Conservation (phyloP, 2,888 invertebrate genomes). For the Arctia plantaginis region DNA sequence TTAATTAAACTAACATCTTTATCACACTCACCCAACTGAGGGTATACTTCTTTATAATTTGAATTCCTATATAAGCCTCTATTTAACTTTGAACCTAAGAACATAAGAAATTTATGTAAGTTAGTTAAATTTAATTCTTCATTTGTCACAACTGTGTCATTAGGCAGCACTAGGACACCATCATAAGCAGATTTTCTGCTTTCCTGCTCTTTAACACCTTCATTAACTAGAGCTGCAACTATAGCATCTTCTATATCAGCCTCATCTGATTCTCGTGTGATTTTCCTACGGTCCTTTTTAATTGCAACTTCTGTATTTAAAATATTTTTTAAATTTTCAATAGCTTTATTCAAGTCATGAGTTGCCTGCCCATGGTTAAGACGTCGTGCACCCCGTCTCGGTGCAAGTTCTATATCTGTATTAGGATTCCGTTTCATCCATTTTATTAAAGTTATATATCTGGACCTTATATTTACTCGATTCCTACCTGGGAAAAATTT, state of each 20-base stretch:
- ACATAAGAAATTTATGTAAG: conserved; percentile 64
- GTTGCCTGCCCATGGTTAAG: conserved; percentile 64
- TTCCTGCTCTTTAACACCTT: conserved; percentile 52
- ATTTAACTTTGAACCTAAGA: conserved; percentile 66
- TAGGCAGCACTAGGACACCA: conserved; percentile 18
- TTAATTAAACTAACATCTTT: conserved; percentile 49
- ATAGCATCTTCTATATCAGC: conserved; percentile 70
- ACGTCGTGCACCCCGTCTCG: conserved; percentile 70
- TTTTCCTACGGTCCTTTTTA: conserved; percentile 53
- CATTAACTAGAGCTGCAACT: conserved; percentile 62
- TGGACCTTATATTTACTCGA: conserved; percentile 87
- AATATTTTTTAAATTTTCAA: conserved; percentile 72
- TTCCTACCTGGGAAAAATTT: conserved; percentile 84
- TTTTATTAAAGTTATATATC: conserved; percentile 84
- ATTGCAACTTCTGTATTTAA: conserved; percentile 63
- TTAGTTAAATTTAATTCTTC: conserved; percentile 59
- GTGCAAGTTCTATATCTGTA: conserved; percentile 67
- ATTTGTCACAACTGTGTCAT: conserved; percentile 25
- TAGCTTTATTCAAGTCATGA: conserved; percentile 67
- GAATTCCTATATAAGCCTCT: conserved; percentile 57
- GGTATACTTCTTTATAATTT: conserved; percentile 51
- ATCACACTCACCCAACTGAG: conserved; percentile 51
- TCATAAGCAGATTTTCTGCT: conserved; percentile 24
- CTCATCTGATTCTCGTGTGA: conserved; percentile 61
- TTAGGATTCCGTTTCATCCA: conserved; percentile 83